Percentiles rank a stretch among this genome's conserved stretches.
These are phyloP conservation scores for Botia kubotai DNA, from an alignment of 2,797 vertebrate species.

Conservation along the genomic window DNA sequence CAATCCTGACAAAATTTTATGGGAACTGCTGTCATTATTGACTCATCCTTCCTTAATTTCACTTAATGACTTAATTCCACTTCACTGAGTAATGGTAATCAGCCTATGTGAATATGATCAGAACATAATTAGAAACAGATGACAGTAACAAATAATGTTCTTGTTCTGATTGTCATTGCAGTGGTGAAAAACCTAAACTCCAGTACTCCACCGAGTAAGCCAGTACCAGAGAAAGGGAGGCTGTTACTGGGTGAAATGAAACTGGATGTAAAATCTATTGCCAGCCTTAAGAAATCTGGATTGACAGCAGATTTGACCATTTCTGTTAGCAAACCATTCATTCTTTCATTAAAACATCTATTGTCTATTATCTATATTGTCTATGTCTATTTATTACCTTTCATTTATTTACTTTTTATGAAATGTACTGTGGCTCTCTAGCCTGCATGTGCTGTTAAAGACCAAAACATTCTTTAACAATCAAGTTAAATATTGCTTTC, in stretches of 20 bases:
- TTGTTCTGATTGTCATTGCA: conserved; percentile 50
- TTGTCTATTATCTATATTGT: too few species aligned
- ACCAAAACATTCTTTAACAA: too few species aligned
- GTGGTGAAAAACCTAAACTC: conserved; percentile 62
- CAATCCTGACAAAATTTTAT: conserved; percentile 32
- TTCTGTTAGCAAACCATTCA: conserved; percentile 41
- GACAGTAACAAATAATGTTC: conserved; percentile 48
- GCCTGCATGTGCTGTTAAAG: not conserved
- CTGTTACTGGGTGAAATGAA: conserved; percentile 73
- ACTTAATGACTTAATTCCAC: conserved; percentile 54
- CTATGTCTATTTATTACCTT: not conserved
- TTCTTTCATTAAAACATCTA: not conserved
- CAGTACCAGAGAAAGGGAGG: conserved; percentile 61
- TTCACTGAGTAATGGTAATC: conserved; percentile 57
- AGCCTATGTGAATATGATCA: conserved; percentile 57
- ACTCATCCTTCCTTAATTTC: conserved; percentile 54
- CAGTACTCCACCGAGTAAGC: conserved; percentile 37
- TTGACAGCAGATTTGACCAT: conserved; percentile 69
- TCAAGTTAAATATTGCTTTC: not conserved
- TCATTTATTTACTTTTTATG: not conserved
- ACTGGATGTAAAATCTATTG: conserved; percentile 72
- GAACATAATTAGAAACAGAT: conserved; percentile 56
- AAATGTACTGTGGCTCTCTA: not conserved
- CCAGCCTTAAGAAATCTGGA: conserved; percentile 71
- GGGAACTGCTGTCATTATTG: conserved; percentile 55